phyloP scores from a whole-genome alignment of 1,140 invertebrate species.

The Meloidogyne chitwoodi region DNA sequence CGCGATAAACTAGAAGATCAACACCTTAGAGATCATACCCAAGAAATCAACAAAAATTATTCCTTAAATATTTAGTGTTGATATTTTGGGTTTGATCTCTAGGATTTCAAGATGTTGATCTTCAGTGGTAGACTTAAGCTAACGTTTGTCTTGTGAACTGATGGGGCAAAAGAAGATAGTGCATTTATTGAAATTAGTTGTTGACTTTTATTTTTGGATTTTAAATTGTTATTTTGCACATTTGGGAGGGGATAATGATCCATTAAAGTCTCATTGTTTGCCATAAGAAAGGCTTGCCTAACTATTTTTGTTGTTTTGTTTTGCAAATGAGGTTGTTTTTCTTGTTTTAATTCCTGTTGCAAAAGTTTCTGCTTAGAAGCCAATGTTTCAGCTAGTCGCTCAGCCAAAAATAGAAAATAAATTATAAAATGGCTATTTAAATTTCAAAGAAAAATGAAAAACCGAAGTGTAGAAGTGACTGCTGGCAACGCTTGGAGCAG shows the following conservation, averaged over 20 bases:
- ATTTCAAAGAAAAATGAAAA: neutral
- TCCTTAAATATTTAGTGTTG: too few species aligned
- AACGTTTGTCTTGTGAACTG: too few species aligned
- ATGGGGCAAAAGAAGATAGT: too few species aligned
- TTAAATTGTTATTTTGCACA: neutral
- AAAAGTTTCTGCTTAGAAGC: slow-evolving; percentile 4
- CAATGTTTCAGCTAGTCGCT: slow-evolving; percentile 10
- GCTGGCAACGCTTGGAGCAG: neutral
- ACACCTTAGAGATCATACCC: too few species aligned
- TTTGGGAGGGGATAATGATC: neutral
- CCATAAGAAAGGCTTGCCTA: neutral
- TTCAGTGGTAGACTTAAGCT: too few species aligned
- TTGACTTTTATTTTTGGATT: neutral
- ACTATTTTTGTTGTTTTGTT: neutral
- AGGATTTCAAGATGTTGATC: too few species aligned
- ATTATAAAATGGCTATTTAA: neutral
- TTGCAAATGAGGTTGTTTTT: neutral
- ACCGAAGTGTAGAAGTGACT: neutral
- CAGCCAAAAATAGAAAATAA: neutral
- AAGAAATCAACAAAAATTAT: too few species aligned
- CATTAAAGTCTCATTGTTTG: neutral
- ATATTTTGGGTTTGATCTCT: too few species aligned
- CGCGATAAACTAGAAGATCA: too few species aligned
- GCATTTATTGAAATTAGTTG: neutral
- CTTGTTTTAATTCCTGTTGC: slow-evolving; percentile 11